A percentile compares a stretch with the other conserved stretches of the same genome.
Conservation (phyloP, 2,113 vertebrate genomes). For the Parotia lawesii region DNA sequence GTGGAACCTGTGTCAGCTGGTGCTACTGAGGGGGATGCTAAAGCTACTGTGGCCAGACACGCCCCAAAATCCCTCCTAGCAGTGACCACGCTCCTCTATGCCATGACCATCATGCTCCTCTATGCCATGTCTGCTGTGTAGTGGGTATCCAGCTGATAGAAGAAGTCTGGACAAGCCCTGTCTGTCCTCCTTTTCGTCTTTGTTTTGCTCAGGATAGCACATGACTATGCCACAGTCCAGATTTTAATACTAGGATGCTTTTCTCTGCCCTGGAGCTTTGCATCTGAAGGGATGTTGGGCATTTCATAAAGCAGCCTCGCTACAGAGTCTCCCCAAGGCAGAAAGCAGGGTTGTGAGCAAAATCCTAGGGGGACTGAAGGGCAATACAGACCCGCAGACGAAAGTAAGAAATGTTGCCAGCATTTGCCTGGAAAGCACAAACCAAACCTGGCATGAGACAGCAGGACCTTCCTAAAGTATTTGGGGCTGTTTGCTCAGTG, state of each 20-base stretch:
- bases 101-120: neutral
- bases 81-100: neutral
- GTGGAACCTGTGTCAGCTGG: neutral
- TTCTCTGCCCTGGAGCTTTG: neutral
- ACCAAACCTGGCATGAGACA: neutral
- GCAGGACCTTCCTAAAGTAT: neutral
- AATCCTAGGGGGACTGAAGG: neutral
- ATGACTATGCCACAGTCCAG: neutral
- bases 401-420: neutral
- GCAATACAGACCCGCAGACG: rapidly evolving
- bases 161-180: neutral
- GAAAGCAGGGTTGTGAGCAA: neutral
- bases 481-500: neutral
- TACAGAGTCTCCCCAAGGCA: neutral
- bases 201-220: neutral
- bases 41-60: neutral
- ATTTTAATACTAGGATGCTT: neutral
- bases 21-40: neutral
- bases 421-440: neutral
- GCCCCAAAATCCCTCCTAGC: neutral
- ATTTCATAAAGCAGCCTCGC: neutral
- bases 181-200: neutral
- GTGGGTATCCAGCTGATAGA: neutral
- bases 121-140: rapidly evolving
- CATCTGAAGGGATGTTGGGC: neutral